Evolutionary conservation across 1,140 invertebrate species (phyloP), one percentile per base, ranked within the genome.

Genomic region (Colletes latitarsis): DNA sequence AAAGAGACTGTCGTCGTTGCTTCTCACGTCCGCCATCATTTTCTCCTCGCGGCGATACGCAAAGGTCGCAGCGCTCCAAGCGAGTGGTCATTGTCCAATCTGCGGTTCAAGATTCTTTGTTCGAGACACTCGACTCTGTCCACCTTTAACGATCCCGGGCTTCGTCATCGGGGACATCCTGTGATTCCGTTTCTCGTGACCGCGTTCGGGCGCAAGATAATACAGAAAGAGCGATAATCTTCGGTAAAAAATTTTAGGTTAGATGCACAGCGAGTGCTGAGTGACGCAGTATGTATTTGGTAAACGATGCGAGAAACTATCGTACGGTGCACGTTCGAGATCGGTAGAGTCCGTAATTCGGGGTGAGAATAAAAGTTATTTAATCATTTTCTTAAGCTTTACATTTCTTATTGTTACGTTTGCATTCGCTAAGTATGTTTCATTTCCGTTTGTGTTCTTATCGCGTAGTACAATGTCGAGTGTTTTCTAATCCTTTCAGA

Each of bases 71-170:
- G 67, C 62, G 19, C 53, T 77, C 67, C 55, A 39, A 15, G 14
- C 39, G 49, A 57, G 58, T 64, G 46, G 63, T 80, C 76, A 80
- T 80, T 80, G 85, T 83, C 81, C 85, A 72, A 60, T 60, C 21
- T 6, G 55, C 57, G 58, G 77, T 85, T 75, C 55, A 52, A 62
- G 76, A 80, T 75, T 53, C 81, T 82, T 85, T 83, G 75, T 73
- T 82, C 81, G 82, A 60, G 71, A 30, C 64, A 63, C 73, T 81
- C 71, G 60, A 46, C 52, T 46, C 30, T 60, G 58, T 52, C 64
- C 39, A 71, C 43, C 78, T 60, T 57, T 71, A 58, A 46, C 62
- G 72, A 68, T 62, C 55, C 5, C 12, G 41, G 30, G 57, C 75
- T 60, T 70, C 75, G 66, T 77, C 75, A 77, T 77, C 66, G 55